Conservation (phyloP, 1,140 invertebrate species). For the Heliconius himera region DNA sequence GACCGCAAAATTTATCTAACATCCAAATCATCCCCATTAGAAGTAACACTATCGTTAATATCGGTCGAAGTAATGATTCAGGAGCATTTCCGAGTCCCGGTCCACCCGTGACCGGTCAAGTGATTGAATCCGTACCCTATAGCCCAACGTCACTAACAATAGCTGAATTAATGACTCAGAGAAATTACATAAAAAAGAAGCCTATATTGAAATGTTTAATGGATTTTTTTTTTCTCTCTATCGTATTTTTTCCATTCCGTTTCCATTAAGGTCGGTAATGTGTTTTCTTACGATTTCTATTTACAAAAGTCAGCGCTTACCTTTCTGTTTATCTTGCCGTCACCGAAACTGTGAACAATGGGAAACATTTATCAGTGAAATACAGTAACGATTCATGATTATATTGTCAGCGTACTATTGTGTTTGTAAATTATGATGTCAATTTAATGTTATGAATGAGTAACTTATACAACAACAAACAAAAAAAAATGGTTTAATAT, state of each 20-base stretch:
- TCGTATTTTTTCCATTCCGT: conserved; percentile 48
- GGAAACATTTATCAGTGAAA: conserved; percentile 50
- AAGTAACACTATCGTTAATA: conserved; percentile 57
- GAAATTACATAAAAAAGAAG: conserved; percentile 60
- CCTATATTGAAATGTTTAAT: conserved; percentile 69
- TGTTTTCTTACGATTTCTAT: conserved; percentile 49
- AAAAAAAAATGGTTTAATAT: neutral
- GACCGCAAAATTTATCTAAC: conserved; percentile 39
- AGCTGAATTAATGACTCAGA: conserved; percentile 66
- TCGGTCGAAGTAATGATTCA: conserved; percentile 59
- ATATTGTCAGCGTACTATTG: conserved; percentile 11
- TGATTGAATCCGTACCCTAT: conserved; percentile 66
- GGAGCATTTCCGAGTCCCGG: conserved; percentile 33
- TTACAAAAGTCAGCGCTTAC: conserved; percentile 48
- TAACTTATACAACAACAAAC: neutral
- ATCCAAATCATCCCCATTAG: conserved; percentile 46
- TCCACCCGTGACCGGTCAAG: conserved; percentile 49
- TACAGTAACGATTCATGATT: conserved; percentile 25
- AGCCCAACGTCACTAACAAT: conserved; percentile 61
- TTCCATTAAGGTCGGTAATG: conserved; percentile 53
- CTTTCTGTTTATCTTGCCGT: conserved; percentile 46
- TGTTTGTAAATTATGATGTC: conserved; percentile 16
- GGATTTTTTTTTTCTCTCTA: conserved; percentile 50
- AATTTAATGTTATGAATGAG: neutral
- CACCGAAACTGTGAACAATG: conserved; percentile 50